phyloP scores from a whole-genome alignment of 2,113 vertebrate species.

The Trachemys scripta region DNA sequence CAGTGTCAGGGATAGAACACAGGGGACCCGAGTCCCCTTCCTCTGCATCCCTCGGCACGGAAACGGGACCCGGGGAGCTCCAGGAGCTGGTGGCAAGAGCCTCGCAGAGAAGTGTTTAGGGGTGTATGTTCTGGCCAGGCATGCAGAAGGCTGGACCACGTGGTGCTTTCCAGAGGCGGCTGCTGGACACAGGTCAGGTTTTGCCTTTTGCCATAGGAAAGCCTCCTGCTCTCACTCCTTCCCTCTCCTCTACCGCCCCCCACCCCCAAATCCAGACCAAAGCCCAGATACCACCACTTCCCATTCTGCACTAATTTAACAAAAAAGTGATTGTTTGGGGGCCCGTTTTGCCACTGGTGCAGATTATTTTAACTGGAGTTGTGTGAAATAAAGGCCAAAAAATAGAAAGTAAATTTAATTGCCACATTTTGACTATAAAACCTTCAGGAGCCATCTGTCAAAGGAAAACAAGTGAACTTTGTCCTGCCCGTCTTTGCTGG shows the following conservation, averaged over 20 bases:
- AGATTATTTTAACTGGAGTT: fast-evolving
- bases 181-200: neutral
- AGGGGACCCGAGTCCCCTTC: neutral
- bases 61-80: neutral
- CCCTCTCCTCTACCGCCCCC: too few relatives aligned
- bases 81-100: neutral
- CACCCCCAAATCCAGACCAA: too few relatives aligned
- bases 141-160: neutral
- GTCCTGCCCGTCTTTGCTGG: neutral
- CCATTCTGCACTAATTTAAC: neutral
- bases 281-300: neutral
- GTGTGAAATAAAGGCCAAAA: fast-evolving
- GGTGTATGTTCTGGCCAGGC: neutral
- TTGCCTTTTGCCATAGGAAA: neutral
- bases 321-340: neutral
- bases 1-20: neutral
- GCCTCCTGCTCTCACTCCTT: neutral
- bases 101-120: neutral
- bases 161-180: neutral
- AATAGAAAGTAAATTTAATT: fast-evolving
- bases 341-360: fast-evolving
- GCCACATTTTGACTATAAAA: fast-evolving
- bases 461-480: neutral
- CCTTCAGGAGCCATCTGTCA: neutral
- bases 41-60: too few relatives aligned